Base-by-base conservation (phyloP, 2,797 vertebrate species). In the Fratercula arctica region DNA sequence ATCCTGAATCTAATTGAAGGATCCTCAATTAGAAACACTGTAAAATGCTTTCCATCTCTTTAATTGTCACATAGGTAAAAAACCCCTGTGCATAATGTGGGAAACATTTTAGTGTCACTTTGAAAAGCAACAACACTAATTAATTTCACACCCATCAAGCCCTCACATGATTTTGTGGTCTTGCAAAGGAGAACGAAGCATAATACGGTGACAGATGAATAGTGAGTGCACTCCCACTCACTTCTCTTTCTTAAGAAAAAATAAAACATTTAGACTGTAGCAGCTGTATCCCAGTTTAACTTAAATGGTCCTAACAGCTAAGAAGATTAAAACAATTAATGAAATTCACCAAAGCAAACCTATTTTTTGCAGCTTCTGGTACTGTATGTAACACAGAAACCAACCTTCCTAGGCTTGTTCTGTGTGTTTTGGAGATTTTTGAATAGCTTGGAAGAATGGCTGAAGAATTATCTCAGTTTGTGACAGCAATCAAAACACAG, bases 31-130 rank as follows among this genome's bases (percentile, higher is more conserved):
- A 43, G 18, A 90, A 92, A 78, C 70, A 39, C 7, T 43, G 8
- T 56, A 39, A 67, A 81, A 63, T 73, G 41, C 1, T 74, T 80
- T 25, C 9, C 1, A 54, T 61, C 21, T 72, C 37, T 83, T 86
- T 69, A 57, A 46, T 53, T 54, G 11, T 45, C 48, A 76, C 10
- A 17, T 16, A 48, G 29, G 16, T 46, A 46, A 69, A 57, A 89
- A 51, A 39, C 0, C 0, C 3, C 3, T 28, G 3, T 20, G 8
- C 2, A 37, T 67, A 63, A 48, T 28, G 8, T n/a, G 16, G 6
- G 16, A 70, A 93, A 84, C 1, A 15, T 53, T 68, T 63, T 25
- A 45, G 6, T 28, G 53, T 37, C 37, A 56, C 56, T 90, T 93
- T 81, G 39, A 76, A 86, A 86, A 77, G 7, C 1, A 77, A 16